A percentile compares a stretch with the other conserved stretches of the same genome.
These are phyloP conservation scores for Amiota communis DNA, from an alignment of 2,888 invertebrate species.

Conservation along the genomic window DNA sequence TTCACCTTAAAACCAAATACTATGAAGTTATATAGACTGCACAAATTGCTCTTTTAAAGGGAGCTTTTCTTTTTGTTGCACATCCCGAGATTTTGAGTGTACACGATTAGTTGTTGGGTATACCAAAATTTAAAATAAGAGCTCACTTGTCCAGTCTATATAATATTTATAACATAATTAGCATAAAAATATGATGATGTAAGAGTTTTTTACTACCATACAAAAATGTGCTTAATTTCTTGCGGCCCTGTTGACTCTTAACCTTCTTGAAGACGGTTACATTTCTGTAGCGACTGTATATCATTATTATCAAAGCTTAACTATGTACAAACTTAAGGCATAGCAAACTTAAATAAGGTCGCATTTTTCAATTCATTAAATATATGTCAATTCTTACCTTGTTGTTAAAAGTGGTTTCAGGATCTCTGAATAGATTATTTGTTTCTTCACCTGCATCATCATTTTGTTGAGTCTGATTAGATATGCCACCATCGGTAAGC, in stretches of 20 bases:
- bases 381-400: slow-evolving; percentile 49
- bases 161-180: too few species aligned
- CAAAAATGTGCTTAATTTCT: slow-evolving; percentile 55
- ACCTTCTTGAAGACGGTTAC: slow-evolving; percentile 37
- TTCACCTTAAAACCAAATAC: too few species aligned
- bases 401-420: slow-evolving; percentile 63
- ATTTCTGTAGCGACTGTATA: slow-evolving; percentile 52
- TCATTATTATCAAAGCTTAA: neutral
- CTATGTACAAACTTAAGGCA: neutral
- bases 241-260: slow-evolving; percentile 59
- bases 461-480: neutral
- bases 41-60: too few species aligned
- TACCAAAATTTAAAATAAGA: too few species aligned
- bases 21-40: too few species aligned
- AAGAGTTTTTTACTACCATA: slow-evolving; percentile 59
- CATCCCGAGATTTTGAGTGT: too few species aligned
- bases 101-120: too few species aligned
- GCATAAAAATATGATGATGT: too few species aligned
- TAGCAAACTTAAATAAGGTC: slow-evolving; percentile 3
- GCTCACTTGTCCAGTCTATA: too few species aligned
- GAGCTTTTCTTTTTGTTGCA: too few species aligned
- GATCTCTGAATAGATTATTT: slow-evolving; percentile 61
- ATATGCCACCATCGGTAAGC: too few species aligned
- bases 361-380: neutral
- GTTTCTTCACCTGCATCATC: slow-evolving; percentile 37